Conservation (phyloP, 2,797 vertebrate species). For the Sylvilagus floridanus region DNA sequence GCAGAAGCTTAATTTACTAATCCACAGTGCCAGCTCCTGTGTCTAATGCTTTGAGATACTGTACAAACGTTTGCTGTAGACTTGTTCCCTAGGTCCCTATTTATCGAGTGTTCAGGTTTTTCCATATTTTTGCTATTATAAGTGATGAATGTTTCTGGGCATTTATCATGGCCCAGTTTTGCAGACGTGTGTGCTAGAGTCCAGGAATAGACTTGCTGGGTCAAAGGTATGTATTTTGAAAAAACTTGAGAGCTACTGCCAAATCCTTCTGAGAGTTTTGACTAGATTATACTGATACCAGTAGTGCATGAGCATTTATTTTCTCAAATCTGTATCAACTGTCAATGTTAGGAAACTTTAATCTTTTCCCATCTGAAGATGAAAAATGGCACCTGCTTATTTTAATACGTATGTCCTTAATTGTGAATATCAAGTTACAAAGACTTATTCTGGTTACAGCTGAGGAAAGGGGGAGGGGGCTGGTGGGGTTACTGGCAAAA, state of each 20-base stretch:
- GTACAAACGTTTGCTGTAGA: slow-evolving; percentile 46
- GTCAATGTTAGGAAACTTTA: slow-evolving; percentile 23
- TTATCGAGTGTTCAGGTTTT: slow-evolving; percentile 52
- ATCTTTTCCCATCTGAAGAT: slow-evolving; percentile 42
- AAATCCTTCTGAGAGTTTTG: slow-evolving; percentile 45
- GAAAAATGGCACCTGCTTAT: slow-evolving; percentile 13
- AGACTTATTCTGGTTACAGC: slow-evolving; percentile 26
- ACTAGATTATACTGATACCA: slow-evolving; percentile 40
- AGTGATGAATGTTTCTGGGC: slow-evolving; percentile 11
- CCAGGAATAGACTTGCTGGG: slow-evolving; percentile 52
- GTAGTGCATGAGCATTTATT: slow-evolving; percentile 1
- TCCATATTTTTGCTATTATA: slow-evolving; percentile 20
- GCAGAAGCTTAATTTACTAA: too few species aligned
- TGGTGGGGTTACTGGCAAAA: background rate
- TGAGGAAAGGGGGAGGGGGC: background rate
- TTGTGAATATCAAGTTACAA: slow-evolving; percentile 1
- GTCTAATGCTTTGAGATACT: background rate
- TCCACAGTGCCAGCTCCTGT: too few species aligned
- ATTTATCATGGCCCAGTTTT: slow-evolving; percentile 31
- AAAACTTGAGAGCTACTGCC: slow-evolving; percentile 23
- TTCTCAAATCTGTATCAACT: slow-evolving; percentile 30
- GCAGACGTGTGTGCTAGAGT: slow-evolving; percentile 10
- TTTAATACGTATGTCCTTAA: slow-evolving; percentile 45
- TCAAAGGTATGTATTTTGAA: background rate
- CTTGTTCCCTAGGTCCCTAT: background rate